phyloP scores from a whole-genome alignment of 2,797 vertebrate species.

The Urophycis tenuis region DNA sequence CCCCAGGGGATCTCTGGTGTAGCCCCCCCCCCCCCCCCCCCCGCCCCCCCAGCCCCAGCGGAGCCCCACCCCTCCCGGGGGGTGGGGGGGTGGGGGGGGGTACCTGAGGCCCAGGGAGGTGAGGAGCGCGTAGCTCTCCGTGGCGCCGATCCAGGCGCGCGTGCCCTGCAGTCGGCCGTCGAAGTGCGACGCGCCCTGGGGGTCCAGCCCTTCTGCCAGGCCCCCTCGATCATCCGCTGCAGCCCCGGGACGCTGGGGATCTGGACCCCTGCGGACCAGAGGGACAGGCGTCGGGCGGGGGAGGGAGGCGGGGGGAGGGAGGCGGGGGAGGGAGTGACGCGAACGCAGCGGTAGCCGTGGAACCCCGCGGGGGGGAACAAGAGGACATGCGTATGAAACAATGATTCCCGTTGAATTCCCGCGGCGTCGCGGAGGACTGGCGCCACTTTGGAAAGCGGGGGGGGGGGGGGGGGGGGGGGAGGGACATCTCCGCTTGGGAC shows the following conservation, averaged over 20 bases:
- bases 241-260: constrained; percentile 85
- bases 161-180: constrained; percentile 77
- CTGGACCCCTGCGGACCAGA: constrained; percentile 42
- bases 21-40: no score
- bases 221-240: constrained; percentile 86
- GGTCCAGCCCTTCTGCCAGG: constrained; percentile 90
- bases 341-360: not conserved
- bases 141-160: constrained; percentile 91
- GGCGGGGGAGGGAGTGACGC: no score
- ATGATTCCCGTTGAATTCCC: not conserved
- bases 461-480: no score
- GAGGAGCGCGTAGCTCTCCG: constrained; percentile 85
- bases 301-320: no score
- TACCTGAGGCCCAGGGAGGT: constrained; percentile 83
- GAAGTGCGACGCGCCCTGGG: constrained; percentile 87
- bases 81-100: no score
- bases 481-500: no score
- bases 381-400: not conserved
- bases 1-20: no score
- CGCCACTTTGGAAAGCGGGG: no score
- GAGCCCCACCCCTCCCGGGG: no score
- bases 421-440: not conserved
- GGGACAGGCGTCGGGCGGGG: not conserved
- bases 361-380: no score
- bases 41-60: no score